phyloP scores from a whole-genome alignment of 2,888 invertebrate genomes.

The Dendrolimus pini region DNA sequence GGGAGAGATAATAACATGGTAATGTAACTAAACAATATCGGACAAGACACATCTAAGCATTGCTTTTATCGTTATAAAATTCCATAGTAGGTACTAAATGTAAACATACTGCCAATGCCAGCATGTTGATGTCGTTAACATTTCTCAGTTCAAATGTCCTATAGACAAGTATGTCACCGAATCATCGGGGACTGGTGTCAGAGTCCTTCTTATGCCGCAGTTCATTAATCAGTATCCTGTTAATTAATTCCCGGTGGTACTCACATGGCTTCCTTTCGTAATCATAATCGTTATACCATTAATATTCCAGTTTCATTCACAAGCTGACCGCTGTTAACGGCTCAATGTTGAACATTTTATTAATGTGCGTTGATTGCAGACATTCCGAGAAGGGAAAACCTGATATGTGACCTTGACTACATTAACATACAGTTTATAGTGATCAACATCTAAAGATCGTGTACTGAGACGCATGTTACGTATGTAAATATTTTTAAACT shows the following conservation, averaged over 20 bases:
- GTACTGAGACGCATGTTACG: conserved; percentile 3
- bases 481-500: conserved; percentile 5
- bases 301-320: conserved; percentile 31
- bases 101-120: not conserved
- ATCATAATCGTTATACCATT: conserved; percentile 22
- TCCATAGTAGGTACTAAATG: not conserved
- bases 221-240: conserved; percentile 13
- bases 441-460: conserved; percentile 7
- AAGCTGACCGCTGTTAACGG: conserved; percentile 16
- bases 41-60: not conserved
- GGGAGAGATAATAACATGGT: not conserved
- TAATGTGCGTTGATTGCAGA: conserved; percentile 14
- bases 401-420: conserved; percentile 20
- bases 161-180: no score
- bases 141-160: no score
- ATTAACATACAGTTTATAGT: conserved; percentile 11
- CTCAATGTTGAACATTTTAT: conserved; percentile 12
- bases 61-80: not conserved
- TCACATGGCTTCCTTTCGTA: conserved; percentile 19
- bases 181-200: not conserved
- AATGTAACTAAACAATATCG: not conserved
- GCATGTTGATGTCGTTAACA: no score
- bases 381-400: conserved; percentile 17
- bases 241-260: conserved; percentile 23
- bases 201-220: conserved; percentile 3